Evolutionary conservation across 2,888 invertebrate genomes (phyloP).

Genomic region (Protodeltote pygarga): DNA sequence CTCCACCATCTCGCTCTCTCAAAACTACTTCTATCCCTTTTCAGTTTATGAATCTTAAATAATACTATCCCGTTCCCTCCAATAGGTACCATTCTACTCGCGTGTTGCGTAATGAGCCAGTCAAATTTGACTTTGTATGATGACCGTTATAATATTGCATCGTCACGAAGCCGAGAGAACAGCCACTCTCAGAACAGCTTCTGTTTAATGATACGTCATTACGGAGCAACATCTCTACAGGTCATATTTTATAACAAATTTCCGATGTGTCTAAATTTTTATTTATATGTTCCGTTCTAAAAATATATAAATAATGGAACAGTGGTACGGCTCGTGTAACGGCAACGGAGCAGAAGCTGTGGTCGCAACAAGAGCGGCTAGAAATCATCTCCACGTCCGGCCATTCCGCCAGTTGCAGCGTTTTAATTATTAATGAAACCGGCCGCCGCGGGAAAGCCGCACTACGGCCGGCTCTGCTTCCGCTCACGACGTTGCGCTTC

Average conservation of each 20-base stretch:
- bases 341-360: constrained; percentile 62
- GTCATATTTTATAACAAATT: constrained; percentile 48
- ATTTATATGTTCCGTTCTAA: constrained; percentile 53
- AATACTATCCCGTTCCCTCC: constrained; percentile 62
- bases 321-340: constrained; percentile 42
- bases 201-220: constrained; percentile 73
- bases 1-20: constrained; percentile 66
- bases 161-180: constrained; percentile 63
- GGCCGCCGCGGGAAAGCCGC: constrained; percentile 84
- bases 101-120: constrained; percentile 79
- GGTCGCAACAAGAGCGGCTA: constrained; percentile 71
- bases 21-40: constrained; percentile 59
- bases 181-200: constrained; percentile 65
- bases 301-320: constrained; percentile 43
- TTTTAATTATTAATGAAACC: constrained; percentile 87
- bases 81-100: constrained; percentile 66
- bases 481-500: constrained; percentile 85
- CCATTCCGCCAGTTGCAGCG: constrained; percentile 80
- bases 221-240: constrained; percentile 55
- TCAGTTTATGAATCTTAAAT: constrained; percentile 52
- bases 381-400: constrained; percentile 85
- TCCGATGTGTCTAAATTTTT: constrained; percentile 44
- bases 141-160: constrained; percentile 76
- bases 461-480: constrained; percentile 82
- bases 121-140: constrained; percentile 79